Percentiles rank a stretch among this genome's conserved stretches.
These are phyloP conservation scores for Uromys caudimaculatus DNA, from an alignment of 2,797 vertebrate species.

Conservation along the genomic window DNA sequence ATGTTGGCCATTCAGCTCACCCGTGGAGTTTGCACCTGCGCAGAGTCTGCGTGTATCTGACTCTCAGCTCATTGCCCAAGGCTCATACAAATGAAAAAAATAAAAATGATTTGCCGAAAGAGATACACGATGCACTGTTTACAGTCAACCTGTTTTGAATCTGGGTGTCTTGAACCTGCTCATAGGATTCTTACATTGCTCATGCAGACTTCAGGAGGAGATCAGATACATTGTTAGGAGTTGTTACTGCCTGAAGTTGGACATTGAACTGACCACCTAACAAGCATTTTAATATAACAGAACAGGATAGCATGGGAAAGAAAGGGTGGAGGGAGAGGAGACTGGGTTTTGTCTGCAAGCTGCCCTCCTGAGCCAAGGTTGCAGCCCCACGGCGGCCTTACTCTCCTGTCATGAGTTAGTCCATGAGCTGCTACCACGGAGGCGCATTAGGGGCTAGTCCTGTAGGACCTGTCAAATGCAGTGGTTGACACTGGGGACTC, in stretches of 20 bases:
- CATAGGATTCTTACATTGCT: neutral
- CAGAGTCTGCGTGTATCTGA: slow-evolving; percentile 5
- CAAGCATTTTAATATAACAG: slow-evolving; percentile 7
- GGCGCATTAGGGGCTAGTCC: neutral
- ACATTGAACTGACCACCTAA: neutral
- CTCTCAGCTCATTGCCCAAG: slow-evolving; percentile 47
- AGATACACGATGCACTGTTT: slow-evolving; percentile 33
- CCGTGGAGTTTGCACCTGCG: neutral
- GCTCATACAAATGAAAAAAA: neutral
- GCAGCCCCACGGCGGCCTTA: neutral
- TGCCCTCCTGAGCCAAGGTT: neutral
- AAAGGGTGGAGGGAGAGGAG: neutral
- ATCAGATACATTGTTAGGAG: neutral
- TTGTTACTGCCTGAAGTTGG: slow-evolving; percentile 45
- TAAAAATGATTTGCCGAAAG: neutral
- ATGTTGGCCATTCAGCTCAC: neutral
- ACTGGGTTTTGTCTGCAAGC: neutral
- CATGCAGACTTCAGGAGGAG: neutral
- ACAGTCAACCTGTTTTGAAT: slow-evolving; percentile 34
- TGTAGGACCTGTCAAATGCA: neutral
- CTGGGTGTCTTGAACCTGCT: neutral
- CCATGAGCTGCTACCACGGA: neutral
- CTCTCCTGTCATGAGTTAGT: neutral
- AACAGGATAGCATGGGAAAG: slow-evolving; percentile 4
- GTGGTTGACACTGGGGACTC: neutral